Conservation (phyloP, 2,113 vertebrate species). For the Athene noctua region DNA sequence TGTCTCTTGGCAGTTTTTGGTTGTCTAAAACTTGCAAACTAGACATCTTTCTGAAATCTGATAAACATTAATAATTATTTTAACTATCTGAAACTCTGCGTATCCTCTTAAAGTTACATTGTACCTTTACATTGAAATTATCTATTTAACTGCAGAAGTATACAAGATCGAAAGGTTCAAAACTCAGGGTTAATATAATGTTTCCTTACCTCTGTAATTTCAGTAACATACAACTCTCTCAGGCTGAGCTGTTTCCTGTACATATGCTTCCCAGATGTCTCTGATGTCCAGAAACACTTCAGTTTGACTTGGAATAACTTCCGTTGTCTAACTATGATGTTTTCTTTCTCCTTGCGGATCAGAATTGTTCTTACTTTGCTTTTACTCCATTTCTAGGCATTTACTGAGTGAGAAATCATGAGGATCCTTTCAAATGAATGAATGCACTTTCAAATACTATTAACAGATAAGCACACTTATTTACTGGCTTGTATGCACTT, state of each 20-base stretch:
- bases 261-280: constrained; percentile 53
- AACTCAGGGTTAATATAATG: not conserved
- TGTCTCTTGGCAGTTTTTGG: not conserved
- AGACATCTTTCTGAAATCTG: not conserved
- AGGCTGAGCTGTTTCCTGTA: constrained; percentile 32
- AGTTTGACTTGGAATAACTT: not conserved
- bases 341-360: not conserved
- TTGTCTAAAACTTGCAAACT: not conserved
- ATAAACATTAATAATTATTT: not conserved
- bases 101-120: not conserved
- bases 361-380: not conserved
- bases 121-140: not conserved
- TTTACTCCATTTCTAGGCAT: constrained; percentile 13
- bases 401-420: not conserved
- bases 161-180: not conserved
- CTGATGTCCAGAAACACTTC: constrained; percentile 1
- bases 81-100: not conserved
- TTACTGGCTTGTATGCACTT: not conserved
- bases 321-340: not conserved
- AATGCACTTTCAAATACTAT: not conserved
- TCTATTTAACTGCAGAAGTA: not conserved
- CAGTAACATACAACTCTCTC: not conserved
- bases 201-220: constrained; percentile 11
- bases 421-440: not conserved
- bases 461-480: not conserved